Conservation (phyloP, 2,797 vertebrate genomes). For the Pristis pectinata region DNA sequence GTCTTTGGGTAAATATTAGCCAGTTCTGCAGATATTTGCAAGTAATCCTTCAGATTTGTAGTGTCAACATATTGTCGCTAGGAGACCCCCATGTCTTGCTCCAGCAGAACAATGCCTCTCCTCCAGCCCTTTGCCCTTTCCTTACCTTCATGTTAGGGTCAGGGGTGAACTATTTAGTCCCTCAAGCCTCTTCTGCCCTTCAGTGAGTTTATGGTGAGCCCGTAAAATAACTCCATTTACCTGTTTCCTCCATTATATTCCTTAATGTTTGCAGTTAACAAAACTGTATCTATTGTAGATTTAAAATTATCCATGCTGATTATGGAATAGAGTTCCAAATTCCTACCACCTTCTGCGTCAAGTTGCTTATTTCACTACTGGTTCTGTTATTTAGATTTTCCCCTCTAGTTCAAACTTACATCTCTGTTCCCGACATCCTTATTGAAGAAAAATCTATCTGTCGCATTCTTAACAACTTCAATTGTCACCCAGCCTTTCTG, state of each 20-base stretch:
- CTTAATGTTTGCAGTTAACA: background rate
- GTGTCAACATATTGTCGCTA: background rate
- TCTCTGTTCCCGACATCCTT: too few species aligned
- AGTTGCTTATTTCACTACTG: too few species aligned
- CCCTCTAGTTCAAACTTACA: too few species aligned
- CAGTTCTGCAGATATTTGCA: background rate
- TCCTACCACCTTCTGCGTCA: too few species aligned
- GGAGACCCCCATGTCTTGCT: background rate
- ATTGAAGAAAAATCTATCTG: too few species aligned
- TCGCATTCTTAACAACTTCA: too few species aligned
- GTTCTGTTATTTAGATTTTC: too few species aligned
- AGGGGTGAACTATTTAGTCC: background rate
- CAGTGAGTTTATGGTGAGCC: background rate
- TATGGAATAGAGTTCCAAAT: too few species aligned
- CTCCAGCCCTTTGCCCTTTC: background rate
- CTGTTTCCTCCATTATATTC: background rate
- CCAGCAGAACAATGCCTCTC: background rate
- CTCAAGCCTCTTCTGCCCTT: background rate
- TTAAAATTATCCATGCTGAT: background rate
- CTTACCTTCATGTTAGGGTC: background rate
- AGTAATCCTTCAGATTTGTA: background rate
- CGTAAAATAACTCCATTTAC: background rate
- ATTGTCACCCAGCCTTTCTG: too few species aligned
- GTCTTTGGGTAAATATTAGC: background rate
- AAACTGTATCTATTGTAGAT: background rate